Base-by-base conservation (phyloP, 1,140 invertebrate genomes). In the Sesamia nonagrioides region DNA sequence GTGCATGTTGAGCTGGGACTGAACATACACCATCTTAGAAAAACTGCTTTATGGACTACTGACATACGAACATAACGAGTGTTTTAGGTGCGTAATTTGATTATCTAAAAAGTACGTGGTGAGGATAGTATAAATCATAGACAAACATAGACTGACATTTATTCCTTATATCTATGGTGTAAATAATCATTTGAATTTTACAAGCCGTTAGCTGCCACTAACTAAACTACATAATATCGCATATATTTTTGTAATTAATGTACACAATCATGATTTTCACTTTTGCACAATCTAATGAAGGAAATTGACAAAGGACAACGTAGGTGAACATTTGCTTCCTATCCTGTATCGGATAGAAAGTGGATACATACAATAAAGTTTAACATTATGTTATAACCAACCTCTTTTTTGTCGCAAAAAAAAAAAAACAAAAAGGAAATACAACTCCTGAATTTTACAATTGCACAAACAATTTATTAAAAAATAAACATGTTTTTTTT, bases 1-100 rank as follows among this genome's bases (percentile, higher is more conserved):
- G 81, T 76, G 77, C 75, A 82, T 86, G 82, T 81, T 80, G 88
- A 89, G 88, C 88, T 87, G 86, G 87, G 37, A 84, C n/a, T n/a
- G n/a, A 85, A 83, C 86, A 87, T 84, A 73, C 83, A 84, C 76
- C 66, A 77, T 11, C 9, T 35, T 7, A 13, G 17, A 27, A 1
- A 1, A 27, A 1, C 27, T 27, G 1, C 27, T 27, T 1, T 27
- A 27, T 27, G 27, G 27, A 1, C 27, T 27, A 1, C 27, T 5
- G 40, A 50, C 13, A 40, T 45, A n/a, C 45, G 21, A 11, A 69
- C 21, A 45, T 13, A 71, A 27, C 13, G 11, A 1, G 27, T 27
- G n/a, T n/a, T n/a, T n/a, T n/a, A n/a, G n/a, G n/a, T n/a, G 27
- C 3, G 27, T 27, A 27, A 27, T 27, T 27, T 27, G 27, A 27